Conservation (phyloP, 2,797 vertebrate species). For the Cossypha niveicapilla region DNA sequence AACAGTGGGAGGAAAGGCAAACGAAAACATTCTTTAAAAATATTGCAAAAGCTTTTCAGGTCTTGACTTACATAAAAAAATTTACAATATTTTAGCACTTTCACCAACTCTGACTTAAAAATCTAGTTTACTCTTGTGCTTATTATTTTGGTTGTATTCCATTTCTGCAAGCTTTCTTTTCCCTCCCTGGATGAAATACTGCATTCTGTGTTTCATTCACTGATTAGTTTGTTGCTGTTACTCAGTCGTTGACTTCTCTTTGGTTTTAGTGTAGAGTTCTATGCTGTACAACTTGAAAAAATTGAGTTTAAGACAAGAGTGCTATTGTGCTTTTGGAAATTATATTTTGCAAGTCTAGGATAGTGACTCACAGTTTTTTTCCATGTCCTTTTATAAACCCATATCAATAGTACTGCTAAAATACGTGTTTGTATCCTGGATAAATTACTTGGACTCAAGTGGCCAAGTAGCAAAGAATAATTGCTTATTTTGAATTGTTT, state of each 20-base stretch:
- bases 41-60: background rate
- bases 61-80: background rate
- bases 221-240: background rate
- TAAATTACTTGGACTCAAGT: background rate
- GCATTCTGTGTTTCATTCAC: background rate
- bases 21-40: background rate
- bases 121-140: background rate
- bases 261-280: background rate
- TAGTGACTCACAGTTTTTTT: background rate
- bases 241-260: background rate
- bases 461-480: conserved; percentile 32
- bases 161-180: background rate
- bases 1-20: background rate
- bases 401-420: background rate
- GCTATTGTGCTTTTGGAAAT: conserved; percentile 32
- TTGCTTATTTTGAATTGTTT: conserved; percentile 55
- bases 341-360: background rate
- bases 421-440: background rate
- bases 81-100: background rate
- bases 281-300: background rate
- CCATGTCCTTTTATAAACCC: conserved; percentile 13
- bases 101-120: background rate
- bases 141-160: background rate
- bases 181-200: background rate
- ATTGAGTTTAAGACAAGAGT: conserved; percentile 33